These are phyloP conservation scores for Oedothorax gibbosus DNA, from an alignment of 1,140 invertebrate species.

Conservation along the genomic window DNA sequence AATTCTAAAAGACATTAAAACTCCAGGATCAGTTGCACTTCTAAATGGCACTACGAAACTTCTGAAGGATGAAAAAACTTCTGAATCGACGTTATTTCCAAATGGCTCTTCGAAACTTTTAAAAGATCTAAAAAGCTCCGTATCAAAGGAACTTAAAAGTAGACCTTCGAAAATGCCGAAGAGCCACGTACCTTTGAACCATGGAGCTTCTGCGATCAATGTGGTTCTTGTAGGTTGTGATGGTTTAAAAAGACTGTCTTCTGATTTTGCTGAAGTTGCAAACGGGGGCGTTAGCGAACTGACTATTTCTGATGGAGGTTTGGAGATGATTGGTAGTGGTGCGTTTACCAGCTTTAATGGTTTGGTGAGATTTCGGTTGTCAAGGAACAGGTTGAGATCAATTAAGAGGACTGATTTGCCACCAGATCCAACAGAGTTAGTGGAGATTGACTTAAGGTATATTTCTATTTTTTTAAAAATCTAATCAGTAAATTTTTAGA, in stretches of 20 bases:
- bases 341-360: slow-evolving; percentile 11
- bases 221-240: slow-evolving; percentile 12
- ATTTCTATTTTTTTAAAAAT: neutral
- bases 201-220: neutral
- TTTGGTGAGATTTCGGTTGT: slow-evolving; percentile 7
- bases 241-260: slow-evolving; percentile 8
- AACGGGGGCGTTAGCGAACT: neutral
- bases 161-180: no score
- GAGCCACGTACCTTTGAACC: no score
- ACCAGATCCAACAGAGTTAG: neutral
- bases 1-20: no score
- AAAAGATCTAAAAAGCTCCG: no score
- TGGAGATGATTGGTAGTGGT: slow-evolving; percentile 39
- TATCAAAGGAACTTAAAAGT: no score
- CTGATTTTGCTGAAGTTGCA: slow-evolving; percentile 16
- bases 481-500: no score
- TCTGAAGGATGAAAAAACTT: no score
- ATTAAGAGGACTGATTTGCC: slow-evolving; percentile 35
- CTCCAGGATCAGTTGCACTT: no score
- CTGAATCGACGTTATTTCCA: no score
- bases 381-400: slow-evolving; percentile 8
- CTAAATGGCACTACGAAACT: no score
- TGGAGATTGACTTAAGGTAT: slow-evolving; percentile 39
- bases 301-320: neutral
- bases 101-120: no score